Percentiles rank a stretch among this genome's conserved stretches.
Conservation (phyloP, 2,888 invertebrate species). For the Thalpophila matura region DNA sequence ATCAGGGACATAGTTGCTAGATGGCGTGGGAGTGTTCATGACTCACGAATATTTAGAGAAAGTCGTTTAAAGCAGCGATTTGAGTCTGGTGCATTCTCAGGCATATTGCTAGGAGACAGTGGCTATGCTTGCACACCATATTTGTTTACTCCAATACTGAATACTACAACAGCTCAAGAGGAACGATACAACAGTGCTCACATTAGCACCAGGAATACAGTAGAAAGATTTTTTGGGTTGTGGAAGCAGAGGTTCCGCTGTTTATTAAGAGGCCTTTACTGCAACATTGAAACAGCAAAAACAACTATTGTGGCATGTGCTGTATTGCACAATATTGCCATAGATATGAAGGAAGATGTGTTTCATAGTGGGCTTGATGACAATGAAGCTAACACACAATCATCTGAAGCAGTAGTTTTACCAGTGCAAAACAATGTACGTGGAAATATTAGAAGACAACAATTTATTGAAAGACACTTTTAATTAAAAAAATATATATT, state of each 20-base stretch:
- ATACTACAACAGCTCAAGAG: too few relatives aligned
- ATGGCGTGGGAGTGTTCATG: constrained; percentile 55
- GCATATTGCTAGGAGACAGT: too few relatives aligned
- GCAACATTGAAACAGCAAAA: too few relatives aligned
- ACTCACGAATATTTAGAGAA: constrained; percentile 50
- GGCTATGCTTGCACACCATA: too few relatives aligned
- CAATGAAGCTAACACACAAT: constrained; percentile 6
- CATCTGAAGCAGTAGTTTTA: constrained; percentile 1
- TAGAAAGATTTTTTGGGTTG: constrained; percentile 4
- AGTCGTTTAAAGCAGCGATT: constrained; percentile 40
- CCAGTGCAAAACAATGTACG: constrained; percentile 14
- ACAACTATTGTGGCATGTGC: constrained; percentile 6
- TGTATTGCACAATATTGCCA: constrained; percentile 9
- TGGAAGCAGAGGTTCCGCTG: constrained; percentile 2
- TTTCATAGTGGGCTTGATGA: background rate
- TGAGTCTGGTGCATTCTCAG: too few relatives aligned
- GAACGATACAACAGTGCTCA: too few relatives aligned
- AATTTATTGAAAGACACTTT: constrained; percentile 8
- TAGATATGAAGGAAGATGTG: constrained; percentile 11
- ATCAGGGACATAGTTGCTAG: constrained; percentile 46
- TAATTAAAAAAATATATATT: constrained; percentile 4
- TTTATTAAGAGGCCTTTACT: constrained; percentile 4
- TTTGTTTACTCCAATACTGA: too few relatives aligned
- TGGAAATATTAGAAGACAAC: constrained; percentile 5
- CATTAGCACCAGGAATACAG: too few relatives aligned